phyloP scores from a whole-genome alignment of 2,113 vertebrate genomes.

The Pithys albifrons region DNA sequence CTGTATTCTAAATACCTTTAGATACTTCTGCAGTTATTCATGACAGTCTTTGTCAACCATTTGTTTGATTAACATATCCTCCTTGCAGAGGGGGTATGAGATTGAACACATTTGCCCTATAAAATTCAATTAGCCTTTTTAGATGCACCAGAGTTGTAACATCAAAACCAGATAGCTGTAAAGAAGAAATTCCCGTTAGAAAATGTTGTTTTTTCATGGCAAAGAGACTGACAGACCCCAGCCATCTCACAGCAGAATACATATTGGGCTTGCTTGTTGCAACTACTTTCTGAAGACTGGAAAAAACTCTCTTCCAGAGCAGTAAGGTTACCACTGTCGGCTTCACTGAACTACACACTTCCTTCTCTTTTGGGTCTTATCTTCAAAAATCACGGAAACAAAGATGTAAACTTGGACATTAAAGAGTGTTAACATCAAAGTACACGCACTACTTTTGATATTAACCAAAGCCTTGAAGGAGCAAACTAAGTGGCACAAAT shows the following conservation, averaged over 20 bases:
- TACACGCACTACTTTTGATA: slow-evolving; percentile 37
- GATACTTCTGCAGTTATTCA: neutral
- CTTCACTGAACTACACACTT: slow-evolving; percentile 20
- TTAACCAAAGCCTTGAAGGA: slow-evolving; percentile 48
- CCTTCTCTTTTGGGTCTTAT: slow-evolving; percentile 9
- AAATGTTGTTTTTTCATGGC: neutral
- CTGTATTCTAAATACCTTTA: neutral
- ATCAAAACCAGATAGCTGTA: neutral
- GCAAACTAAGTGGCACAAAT: slow-evolving; percentile 43
- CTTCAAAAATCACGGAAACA: slow-evolving; percentile 62
- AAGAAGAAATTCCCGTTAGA: slow-evolving; percentile 20
- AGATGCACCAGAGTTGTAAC: neutral
- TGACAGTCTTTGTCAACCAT: neutral
- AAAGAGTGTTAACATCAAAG: slow-evolving; percentile 64
- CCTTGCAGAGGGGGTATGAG: neutral
- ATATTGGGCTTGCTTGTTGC: slow-evolving; percentile 6
- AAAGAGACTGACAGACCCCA: neutral
- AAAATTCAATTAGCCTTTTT: slow-evolving; percentile 13
- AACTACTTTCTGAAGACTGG: neutral
- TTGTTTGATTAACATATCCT: neutral
- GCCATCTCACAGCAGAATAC: neutral
- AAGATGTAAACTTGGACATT: slow-evolving; percentile 64
- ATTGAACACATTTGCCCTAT: neutral
- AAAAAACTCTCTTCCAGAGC: neutral
- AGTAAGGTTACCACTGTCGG: slow-evolving; percentile 25